A percentile compares a stretch with the other conserved stretches of the same genome.
phyloP scores from a whole-genome alignment of 2,113 vertebrate species.

The Pelecanoides urinatrix region DNA sequence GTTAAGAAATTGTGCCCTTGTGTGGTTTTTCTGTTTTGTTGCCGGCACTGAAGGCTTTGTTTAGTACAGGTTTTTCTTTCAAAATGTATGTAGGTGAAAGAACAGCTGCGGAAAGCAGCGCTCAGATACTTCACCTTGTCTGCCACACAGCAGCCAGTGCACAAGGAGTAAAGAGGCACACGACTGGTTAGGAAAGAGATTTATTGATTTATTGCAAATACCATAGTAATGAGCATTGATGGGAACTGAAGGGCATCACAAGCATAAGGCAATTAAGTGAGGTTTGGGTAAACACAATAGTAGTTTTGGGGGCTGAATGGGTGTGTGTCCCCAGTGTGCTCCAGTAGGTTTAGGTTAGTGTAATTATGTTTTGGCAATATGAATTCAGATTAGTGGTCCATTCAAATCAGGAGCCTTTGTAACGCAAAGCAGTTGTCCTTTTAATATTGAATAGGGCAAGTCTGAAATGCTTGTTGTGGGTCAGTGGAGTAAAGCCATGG shows the following conservation, averaged over 20 bases:
- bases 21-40: neutral
- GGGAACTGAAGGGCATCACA: neutral
- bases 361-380: neutral
- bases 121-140: neutral
- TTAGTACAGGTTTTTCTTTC: neutral
- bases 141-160: neutral
- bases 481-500: neutral
- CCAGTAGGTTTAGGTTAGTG: neutral
- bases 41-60: neutral
- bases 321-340: neutral
- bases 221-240: neutral
- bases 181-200: neutral
- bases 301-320: neutral
- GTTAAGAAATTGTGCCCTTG: neutral
- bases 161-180: neutral
- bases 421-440: neutral
- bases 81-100: neutral
- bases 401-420: neutral
- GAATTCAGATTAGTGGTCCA: neutral
- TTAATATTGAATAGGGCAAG: neutral
- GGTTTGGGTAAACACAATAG: neutral
- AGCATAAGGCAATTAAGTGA: neutral
- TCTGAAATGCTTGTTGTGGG: neutral
- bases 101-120: neutral
- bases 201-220: neutral